Evolutionary conservation across 2,797 vertebrate genomes (phyloP), one percentile per base, ranked within the genome.

Genomic region (Acanthurus tractus): DNA sequence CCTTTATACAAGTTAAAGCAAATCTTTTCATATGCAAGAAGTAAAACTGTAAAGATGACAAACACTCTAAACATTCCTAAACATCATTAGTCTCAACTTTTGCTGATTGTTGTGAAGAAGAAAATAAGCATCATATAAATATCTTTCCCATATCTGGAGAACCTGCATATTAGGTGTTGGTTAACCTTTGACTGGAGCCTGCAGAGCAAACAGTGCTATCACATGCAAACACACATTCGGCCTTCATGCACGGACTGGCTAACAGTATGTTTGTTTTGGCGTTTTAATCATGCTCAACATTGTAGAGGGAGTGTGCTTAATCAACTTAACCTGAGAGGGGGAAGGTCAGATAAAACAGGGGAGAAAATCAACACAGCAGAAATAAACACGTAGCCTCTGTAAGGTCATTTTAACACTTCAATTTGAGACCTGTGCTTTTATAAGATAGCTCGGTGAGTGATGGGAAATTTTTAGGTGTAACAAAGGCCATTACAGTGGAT

Each of bases 171-270:
- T 52, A 67, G 49, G 57, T 78, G 70, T 49, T 70, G 73, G 83
- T 86, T 89, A 90, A 89, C 56, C 73, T 88, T 90, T 82, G 48
- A 73, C 85, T 61, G 29, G 50, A 81, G 66, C 72, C 66, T 70
- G 75, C 79, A 73, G 55, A 72, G 79, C 83, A 81, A 88, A 92
- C 76, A 63, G 50, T 20, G 55, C 54, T 50, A 69, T 56, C 72
- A 69, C 70, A 75, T 54, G 38, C 44, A 78, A 75, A 73, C 79
- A 81, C 69, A 71, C 65, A 48, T 38, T 56, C 55, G 70, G 56
- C 48, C 44, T 40, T 13, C 38, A 38, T 63, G 48, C 23, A 49
- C 12, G 4, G 13, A 20, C 46, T 44, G 53, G 64, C 63, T 79
- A n/a, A 29, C 29, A 50, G 48, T 22, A 38, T 50, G 53, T 70